Conservation (phyloP, 1,140 invertebrate genomes). For the Lepidurus packardi region DNA sequence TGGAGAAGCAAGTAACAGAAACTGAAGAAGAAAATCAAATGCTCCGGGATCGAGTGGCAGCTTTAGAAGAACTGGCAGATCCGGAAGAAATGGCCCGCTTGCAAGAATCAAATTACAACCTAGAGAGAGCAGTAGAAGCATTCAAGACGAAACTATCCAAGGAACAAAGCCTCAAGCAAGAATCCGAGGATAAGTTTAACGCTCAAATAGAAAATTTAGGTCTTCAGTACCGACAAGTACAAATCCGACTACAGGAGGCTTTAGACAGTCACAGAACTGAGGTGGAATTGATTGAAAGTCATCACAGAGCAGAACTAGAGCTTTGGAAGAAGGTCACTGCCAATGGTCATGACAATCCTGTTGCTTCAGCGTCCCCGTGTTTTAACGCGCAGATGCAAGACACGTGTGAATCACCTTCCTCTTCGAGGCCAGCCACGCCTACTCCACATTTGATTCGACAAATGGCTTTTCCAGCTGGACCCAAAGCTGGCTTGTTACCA, state of each 20-base stretch:
- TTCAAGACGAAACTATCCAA: background rate
- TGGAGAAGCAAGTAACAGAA: constrained; percentile 58
- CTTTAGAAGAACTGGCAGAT: constrained; percentile 25
- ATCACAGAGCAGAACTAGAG: background rate
- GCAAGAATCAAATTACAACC: background rate
- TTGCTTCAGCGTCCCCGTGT: background rate
- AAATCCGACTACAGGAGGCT: background rate
- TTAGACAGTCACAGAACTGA: background rate
- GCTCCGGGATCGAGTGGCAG: constrained; percentile 17
- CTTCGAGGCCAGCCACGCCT: constrained; percentile 18
- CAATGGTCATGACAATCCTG: background rate
- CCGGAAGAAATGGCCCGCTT: constrained; percentile 20
- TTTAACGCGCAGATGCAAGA: background rate
- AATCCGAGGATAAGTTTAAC: background rate
- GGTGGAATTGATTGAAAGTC: background rate
- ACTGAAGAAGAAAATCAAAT: constrained; percentile 31
- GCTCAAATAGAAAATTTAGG: background rate
- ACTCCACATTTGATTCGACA: constrained; percentile 28
- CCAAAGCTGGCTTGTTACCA: constrained; percentile 29
- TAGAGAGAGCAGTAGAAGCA: background rate
- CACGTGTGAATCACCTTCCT: background rate
- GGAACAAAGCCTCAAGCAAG: background rate
- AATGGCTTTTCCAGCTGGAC: constrained; percentile 25
- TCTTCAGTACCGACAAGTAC: background rate
- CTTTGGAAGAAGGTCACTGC: background rate